Evolutionary conservation across 2,113 vertebrate genomes (phyloP), one percentile per base, ranked within the genome.

Genomic region (Corythornis vintsioides): DNA sequence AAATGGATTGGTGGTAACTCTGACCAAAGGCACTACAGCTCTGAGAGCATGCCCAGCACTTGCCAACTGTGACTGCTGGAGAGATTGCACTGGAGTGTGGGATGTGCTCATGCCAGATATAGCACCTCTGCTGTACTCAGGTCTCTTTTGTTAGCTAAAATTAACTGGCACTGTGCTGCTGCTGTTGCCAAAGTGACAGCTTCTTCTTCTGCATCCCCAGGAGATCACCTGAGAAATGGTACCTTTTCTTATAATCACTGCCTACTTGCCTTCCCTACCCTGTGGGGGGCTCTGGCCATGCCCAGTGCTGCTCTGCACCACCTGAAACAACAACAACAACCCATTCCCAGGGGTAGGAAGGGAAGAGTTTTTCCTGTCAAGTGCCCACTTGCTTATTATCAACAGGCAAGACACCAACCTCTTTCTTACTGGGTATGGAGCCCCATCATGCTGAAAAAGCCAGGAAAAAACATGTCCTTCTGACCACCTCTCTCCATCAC

Each of bases 171-270:
- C 79, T 1, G 70, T 35, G 73, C 79, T 89, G 73, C 86, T 90
- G 74, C 93, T 86, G 94, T 96, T 96, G 95, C 92, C 88, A 86
- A 87, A 95, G 66, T 93, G 93, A 94, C 88, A 81, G 66, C 76
- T 47, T 94, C 91, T 65, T 90, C 78, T 95, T 96, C 47, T 86
- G 77, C 65, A 59, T 73, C 42, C 60, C 33, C 42, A 78, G 61
- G 53, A 93, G 84, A 91, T 66, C 25, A 87, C 81, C 90, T 83
- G 90, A 71, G 78, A 38, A 78, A 42, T 9, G 50, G 73, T 53
- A 69, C 50, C 43, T 59, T 66, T 48, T 81, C 40, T 28, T 76
- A 88, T 89, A 26, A 85, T 4, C 9, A 1, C 60, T 78, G 69
- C 13, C 18, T 66, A 8, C 72, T 45, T 89, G 35, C 48, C 25